Evolutionary conservation across 2,888 invertebrate genomes (phyloP).

Genomic region (Agonopterix heracliana): DNA sequence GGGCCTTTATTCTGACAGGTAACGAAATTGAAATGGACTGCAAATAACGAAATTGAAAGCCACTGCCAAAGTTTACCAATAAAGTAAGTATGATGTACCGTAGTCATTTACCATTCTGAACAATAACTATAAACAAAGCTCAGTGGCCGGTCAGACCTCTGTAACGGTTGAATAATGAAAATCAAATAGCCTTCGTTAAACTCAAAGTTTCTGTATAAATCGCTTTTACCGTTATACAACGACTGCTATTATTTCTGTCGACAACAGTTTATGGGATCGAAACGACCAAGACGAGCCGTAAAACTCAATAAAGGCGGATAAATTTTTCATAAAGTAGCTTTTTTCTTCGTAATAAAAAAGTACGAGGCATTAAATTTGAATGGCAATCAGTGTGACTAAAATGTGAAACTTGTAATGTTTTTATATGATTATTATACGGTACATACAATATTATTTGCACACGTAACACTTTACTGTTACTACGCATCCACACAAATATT

Average conservation of each 20-base stretch:
- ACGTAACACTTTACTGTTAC: too few relatives aligned
- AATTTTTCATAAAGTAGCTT: constrained; percentile 33
- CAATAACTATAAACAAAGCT: constrained; percentile 11
- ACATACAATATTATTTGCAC: too few relatives aligned
- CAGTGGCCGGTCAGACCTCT: constrained; percentile 3
- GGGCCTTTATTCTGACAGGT: too few relatives aligned
- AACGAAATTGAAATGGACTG: too few relatives aligned
- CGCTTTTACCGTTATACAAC: constrained; percentile 19
- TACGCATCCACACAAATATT: too few relatives aligned
- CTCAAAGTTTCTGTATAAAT: constrained; percentile 32
- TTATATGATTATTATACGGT: too few relatives aligned
- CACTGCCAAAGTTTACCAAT: too few relatives aligned
- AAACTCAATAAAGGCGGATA: constrained; percentile 29
- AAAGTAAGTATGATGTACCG: background rate
- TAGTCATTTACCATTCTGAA: background rate
- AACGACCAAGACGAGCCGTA: constrained; percentile 27
- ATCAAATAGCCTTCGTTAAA: constrained; percentile 21
- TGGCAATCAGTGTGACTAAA: background rate
- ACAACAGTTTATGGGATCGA: constrained; percentile 30
- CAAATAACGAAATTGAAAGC: too few relatives aligned
- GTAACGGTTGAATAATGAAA: constrained; percentile 21
- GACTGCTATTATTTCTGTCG: constrained; percentile 27
- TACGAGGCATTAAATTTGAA: constrained; percentile 22
- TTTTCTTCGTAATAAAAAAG: constrained; percentile 28
- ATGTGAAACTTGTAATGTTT: background rate